A percentile compares a stretch with the other conserved stretches of the same genome.
These are phyloP conservation scores for Psilanteris sp. DNA, from an alignment of 1,140 invertebrate genomes.

Conservation along the genomic window DNA sequence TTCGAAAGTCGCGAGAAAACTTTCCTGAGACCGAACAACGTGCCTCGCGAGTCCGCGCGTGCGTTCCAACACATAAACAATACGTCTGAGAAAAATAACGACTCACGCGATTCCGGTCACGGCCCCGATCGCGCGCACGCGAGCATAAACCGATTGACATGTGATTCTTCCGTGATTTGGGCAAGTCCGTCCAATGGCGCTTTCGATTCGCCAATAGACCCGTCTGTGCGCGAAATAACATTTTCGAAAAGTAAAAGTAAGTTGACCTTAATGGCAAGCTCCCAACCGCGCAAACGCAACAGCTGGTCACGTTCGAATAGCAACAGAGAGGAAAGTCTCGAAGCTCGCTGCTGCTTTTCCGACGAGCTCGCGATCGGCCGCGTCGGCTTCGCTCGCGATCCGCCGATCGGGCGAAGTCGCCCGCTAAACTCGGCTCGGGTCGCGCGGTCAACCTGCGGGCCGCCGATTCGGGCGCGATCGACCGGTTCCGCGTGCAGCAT, in stretches of 20 bases:
- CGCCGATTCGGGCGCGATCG: too few species aligned
- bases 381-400: too few species aligned
- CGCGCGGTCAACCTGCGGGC: too few species aligned
- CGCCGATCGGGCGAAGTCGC: too few species aligned
- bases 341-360: conserved; percentile 6
- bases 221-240: conserved; percentile 6
- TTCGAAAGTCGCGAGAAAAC: conserved; percentile 8
- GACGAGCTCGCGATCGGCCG: too few species aligned
- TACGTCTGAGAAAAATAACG: conserved; percentile 33
- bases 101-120: conserved; percentile 57
- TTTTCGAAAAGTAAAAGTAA: conserved; percentile 50
- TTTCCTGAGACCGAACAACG: conserved; percentile 22
- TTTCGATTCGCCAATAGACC: neutral
- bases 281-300: conserved; percentile 45
- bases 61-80: conserved; percentile 42
- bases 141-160: conserved; percentile 18
- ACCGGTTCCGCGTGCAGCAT: too few species aligned
- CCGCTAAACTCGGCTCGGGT: too few species aligned
- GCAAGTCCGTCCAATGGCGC: neutral
- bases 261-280: conserved; percentile 48
- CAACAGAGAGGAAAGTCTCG: conserved; percentile 45
- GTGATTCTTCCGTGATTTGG: neutral
- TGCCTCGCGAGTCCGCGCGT: conserved; percentile 27
- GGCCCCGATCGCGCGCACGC: conserved; percentile 36
- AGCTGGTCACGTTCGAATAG: conserved; percentile 55